phyloP scores from a whole-genome alignment of 2,113 vertebrate species.

The Symphodus melops region DNA sequence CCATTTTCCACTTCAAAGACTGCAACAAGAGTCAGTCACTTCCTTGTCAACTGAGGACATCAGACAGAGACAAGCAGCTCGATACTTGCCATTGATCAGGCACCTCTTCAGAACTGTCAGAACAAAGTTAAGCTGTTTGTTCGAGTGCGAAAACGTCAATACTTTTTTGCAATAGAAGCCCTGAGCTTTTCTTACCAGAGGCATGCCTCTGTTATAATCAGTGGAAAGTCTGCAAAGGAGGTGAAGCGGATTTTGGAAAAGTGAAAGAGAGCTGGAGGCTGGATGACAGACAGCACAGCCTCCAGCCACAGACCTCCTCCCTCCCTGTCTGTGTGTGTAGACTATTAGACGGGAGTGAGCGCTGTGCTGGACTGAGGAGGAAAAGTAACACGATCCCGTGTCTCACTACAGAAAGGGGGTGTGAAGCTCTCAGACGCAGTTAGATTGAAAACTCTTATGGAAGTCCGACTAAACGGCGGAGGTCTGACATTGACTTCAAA shows the following conservation, averaged over 20 bases:
- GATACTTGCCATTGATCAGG: slow-evolving; percentile 57
- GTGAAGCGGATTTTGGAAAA: slow-evolving; percentile 30
- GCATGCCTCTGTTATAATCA: slow-evolving; percentile 31
- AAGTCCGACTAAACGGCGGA: slow-evolving; percentile 69
- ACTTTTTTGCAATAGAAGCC: slow-evolving; percentile 20
- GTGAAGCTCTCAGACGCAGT: slow-evolving; percentile 75
- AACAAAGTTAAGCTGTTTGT: slow-evolving; percentile 43
- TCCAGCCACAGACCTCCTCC: slow-evolving; percentile 51
- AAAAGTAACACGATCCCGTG: slow-evolving; percentile 79
- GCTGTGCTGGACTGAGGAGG: slow-evolving; percentile 52
- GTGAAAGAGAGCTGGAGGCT: slow-evolving; percentile 58
- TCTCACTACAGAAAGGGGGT: slow-evolving; percentile 75
- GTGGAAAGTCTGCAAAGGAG: slow-evolving; percentile 31
- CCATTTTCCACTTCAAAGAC: slow-evolving; percentile 54
- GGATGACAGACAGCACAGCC: slow-evolving; percentile 60
- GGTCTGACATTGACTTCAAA: slow-evolving; percentile 67
- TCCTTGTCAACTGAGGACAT: slow-evolving; percentile 51
- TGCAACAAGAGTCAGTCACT: slow-evolving; percentile 47
- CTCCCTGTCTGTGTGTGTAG: slow-evolving; percentile 27
- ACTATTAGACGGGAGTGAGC: slow-evolving; percentile 6
- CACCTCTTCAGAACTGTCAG: slow-evolving; percentile 54
- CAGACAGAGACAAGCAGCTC: slow-evolving; percentile 65
- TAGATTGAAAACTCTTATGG: slow-evolving; percentile 78
- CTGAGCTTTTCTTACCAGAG: slow-evolving; percentile 3
- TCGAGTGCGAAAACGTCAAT: slow-evolving; percentile 30